Base-by-base conservation (phyloP, 2,888 invertebrate genomes). In the Vanessa cardui region DNA sequence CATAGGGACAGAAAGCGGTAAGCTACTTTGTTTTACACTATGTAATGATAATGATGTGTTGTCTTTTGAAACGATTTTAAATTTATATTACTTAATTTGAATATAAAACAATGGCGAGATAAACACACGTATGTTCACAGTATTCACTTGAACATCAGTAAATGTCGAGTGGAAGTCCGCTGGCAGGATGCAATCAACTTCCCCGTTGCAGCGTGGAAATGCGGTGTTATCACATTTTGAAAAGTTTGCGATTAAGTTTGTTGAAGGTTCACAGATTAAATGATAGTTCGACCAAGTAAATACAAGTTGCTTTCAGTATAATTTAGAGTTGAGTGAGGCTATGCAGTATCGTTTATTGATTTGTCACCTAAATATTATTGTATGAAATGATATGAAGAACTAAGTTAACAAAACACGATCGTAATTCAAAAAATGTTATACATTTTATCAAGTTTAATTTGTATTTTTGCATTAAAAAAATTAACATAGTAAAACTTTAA, bases 151-250 rank as follows among this genome's bases (percentile, higher is more conserved):
- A 58, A 49, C 62, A 26, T 58, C 58, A 44, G 62, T 58, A 66
- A 56, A 49, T 18, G 49, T 58, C n/a, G 62, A 66, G 62, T 58
- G 66, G 66, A 58, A 62, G 62, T 62, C 66, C 49, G 66, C 44
- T 56, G 56, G 58, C 66, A 66, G 66, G 66, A 66, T 66, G 66
- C 66, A 62, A 66, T 66, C 62, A 66, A 62, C 62, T 62, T 62
- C 54, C 45, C 58, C 62, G 44, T 62, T 50, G 62, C 44, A 45
- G 20, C 50, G 47, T 50, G 49, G 67, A 62, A 67, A 58, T 67
- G 49, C 18, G 58, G 20, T 20, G 18, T 12, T 66, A 47, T 44
- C 20, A 62, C 33, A 59, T 69, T 54, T 65, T 45, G 44, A 62
- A 61, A 67, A 67, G n/a, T 54, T 52, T 21, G 3, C 50, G 26